phyloP scores from a whole-genome alignment of 2,113 vertebrate genomes.

The Ramphastos sulfuratus region DNA sequence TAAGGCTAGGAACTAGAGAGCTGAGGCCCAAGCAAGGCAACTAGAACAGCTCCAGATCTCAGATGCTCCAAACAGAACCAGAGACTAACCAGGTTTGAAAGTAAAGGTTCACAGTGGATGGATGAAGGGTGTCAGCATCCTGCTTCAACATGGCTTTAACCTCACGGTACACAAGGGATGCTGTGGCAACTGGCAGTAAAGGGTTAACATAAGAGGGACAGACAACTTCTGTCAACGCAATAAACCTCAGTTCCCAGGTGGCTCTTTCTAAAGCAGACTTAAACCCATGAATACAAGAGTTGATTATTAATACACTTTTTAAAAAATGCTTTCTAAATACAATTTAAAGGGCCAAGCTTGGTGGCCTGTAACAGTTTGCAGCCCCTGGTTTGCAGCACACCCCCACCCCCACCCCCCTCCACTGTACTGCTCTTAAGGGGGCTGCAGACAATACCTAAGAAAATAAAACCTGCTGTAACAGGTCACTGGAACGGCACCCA shows the following conservation, averaged over 20 bases:
- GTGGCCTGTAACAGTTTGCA: constrained; percentile 10
- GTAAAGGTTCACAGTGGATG: background rate
- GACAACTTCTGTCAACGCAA: constrained; percentile 3
- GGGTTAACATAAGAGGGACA: constrained; percentile 35
- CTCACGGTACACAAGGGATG: background rate
- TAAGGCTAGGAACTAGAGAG: constrained; percentile 4
- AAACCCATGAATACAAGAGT: constrained; percentile 3
- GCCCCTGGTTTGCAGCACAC: background rate
- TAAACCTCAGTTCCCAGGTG: background rate
- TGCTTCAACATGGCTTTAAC: background rate
- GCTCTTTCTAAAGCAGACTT: constrained; percentile 32
- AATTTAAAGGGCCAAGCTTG: constrained; percentile 35
- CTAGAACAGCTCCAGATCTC: background rate
- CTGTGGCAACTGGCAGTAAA: background rate
- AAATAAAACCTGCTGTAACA: background rate
- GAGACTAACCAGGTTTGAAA: background rate
- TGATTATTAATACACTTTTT: background rate
- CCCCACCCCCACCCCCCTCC: background rate
- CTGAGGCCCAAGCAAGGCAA: constrained; percentile 58
- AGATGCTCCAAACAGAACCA: background rate
- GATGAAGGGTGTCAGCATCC: background rate
- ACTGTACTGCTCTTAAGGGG: background rate
- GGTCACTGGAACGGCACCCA: background rate
- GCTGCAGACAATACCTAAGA: background rate
- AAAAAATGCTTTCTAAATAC: constrained; percentile 11